These are phyloP conservation scores for Cantharis nigra DNA, from an alignment of 2,888 invertebrate species.

Conservation along the genomic window DNA sequence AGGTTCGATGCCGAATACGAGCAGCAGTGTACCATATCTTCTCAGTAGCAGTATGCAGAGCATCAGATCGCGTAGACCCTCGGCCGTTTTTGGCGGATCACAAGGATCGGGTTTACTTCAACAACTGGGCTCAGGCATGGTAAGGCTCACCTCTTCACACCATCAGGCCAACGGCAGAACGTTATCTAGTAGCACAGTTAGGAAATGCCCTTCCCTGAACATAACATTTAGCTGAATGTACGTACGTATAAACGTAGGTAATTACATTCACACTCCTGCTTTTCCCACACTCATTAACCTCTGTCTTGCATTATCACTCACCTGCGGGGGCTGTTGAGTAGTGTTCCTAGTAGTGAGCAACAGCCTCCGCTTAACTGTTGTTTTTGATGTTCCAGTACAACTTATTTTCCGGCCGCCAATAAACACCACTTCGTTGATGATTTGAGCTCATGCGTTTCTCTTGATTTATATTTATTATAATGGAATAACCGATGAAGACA, in stretches of 20 bases:
- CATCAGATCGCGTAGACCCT: conserved; percentile 74
- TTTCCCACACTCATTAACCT: conserved; percentile 47
- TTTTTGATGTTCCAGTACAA: conserved; percentile 57
- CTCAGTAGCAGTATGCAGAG: conserved; percentile 79
- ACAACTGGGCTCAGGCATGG: conserved; percentile 91
- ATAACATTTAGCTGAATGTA: conserved; percentile 66
- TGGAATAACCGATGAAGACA: conserved; percentile 42
- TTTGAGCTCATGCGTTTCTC: conserved; percentile 37
- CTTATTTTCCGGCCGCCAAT: conserved; percentile 57
- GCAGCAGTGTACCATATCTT: conserved; percentile 85
- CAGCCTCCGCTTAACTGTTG: conserved; percentile 49
- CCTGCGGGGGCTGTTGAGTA: conserved; percentile 52
- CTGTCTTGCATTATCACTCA: conserved; percentile 52
- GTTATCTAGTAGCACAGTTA: conserved; percentile 64
- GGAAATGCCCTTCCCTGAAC: conserved; percentile 79
- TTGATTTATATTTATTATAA: conserved; percentile 31
- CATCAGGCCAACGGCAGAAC: conserved; percentile 59
- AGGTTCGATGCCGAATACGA: conserved; percentile 88
- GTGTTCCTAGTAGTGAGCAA: conserved; percentile 26
- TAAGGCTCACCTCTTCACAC: conserved; percentile 77
- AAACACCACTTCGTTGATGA: conserved; percentile 50
- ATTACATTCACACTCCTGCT: conserved; percentile 47
- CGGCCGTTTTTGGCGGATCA: conserved; percentile 66
- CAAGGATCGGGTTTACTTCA: conserved; percentile 69
- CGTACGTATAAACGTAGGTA: conserved; percentile 48